These are phyloP conservation scores for Amazona finschi DNA, from an alignment of 2,797 vertebrate species.

Conservation along the genomic window DNA sequence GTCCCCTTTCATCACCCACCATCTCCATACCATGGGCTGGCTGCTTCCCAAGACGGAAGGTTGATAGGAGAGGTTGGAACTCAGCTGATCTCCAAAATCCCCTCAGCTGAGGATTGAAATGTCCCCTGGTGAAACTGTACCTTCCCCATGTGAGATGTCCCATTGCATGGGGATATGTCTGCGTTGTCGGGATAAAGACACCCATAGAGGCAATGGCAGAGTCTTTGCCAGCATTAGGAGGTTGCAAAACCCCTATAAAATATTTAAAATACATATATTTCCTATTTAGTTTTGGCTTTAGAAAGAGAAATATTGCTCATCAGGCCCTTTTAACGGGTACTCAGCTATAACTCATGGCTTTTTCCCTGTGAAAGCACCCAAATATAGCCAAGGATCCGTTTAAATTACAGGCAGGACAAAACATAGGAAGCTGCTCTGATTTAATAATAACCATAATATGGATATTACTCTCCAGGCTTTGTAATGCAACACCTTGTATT, in stretches of 20 bases:
- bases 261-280: neutral
- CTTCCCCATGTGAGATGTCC: neutral
- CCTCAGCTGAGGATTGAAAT: neutral
- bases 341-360: neutral
- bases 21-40: fast-evolving
- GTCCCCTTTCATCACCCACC: fast-evolving
- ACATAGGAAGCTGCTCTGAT: neutral
- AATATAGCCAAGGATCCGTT: neutral
- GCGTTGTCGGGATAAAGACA: neutral
- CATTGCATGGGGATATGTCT: fast-evolving
- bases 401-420: neutral
- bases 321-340: neutral
- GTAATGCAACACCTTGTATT: neutral
- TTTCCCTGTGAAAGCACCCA: neutral
- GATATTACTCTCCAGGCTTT: neutral
- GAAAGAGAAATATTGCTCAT: neutral
- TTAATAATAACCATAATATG: neutral
- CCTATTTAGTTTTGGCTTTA: neutral
- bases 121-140: neutral
- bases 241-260: neutral
- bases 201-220: fast-evolving
- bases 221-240: neutral
- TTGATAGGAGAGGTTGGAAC: neutral
- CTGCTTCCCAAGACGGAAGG: neutral
- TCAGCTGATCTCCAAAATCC: conserved; percentile 25